Evolutionary conservation across 2,113 vertebrate genomes (phyloP), one percentile per base, ranked within the genome.

Genomic region (Neolamprologus falcicula): DNA sequence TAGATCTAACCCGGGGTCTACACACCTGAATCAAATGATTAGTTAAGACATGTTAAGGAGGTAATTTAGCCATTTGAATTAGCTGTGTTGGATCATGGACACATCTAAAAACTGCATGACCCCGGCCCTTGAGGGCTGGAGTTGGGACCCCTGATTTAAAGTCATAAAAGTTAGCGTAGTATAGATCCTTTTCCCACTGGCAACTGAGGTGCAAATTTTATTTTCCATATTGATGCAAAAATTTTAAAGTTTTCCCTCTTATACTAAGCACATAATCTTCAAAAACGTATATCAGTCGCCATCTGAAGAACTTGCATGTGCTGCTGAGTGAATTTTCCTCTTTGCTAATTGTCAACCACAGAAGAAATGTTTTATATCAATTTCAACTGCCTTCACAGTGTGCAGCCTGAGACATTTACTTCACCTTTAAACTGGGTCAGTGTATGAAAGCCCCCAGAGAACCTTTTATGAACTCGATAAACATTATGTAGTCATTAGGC

Each of bases 41-140:
- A 59, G 26, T 1, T 59, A 31, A 59, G 55, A 59, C 55, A 59
- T 59, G 26, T 17, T 59, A 17, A 31, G 26, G 26, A 59, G 55
- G 55, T 17, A 59, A 31, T 59, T 59, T 59, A 59, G 13, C 26
- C 13, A 59, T 59, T 28, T 59, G 2, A 9, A 59, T 59, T 0
- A 9, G 26, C 26, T 31, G 26, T 59, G 7, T 17, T 59, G 55
- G 14, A 59, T 59, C 55, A 59, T 4, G 7, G 26, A 59, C 26
- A 59, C 26, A 59, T 59, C 26, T 17, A 59, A 59, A 59, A 59
- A 4, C 55, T 31, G 55, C 26, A 31, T 9, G 55, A 59, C 26
- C 2, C 3, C 0, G 0, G 13, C 55, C 26, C 55, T 59, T 9
- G 3, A 0, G 55, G 55, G 5, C 26, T 59, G 26, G 55, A 59